Percentiles rank a stretch among this genome's conserved stretches.
Conservation (phyloP, 2,888 invertebrate species). For the Hypsopygia costalis region DNA sequence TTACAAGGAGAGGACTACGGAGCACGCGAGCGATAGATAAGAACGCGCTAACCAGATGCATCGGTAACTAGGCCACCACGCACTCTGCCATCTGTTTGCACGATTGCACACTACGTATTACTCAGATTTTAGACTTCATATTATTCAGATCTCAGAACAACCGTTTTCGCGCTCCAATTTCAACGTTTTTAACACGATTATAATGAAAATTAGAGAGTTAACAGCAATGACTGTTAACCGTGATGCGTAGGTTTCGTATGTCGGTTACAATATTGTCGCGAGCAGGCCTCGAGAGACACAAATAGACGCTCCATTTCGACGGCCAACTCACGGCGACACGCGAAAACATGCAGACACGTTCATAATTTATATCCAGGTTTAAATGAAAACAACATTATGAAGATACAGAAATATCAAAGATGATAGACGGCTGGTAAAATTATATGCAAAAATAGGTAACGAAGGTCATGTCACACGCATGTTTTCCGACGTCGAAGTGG, state of each 20-base stretch:
- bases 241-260: slow-evolving; percentile 55
- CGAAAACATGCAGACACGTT: slow-evolving; percentile 66
- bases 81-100: slow-evolving; percentile 60
- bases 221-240: slow-evolving; percentile 42
- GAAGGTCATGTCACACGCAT: neutral
- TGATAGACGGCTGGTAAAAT: slow-evolving; percentile 3
- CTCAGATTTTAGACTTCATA: neutral
- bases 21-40: slow-evolving; percentile 43
- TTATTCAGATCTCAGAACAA: too few relatives aligned
- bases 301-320: slow-evolving; percentile 77
- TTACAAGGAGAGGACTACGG: slow-evolving; percentile 24
- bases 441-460: neutral
- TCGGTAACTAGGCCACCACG: slow-evolving; percentile 63
- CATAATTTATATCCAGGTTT: slow-evolving; percentile 51
- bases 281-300: slow-evolving; percentile 73
- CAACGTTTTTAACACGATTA: slow-evolving; percentile 1
- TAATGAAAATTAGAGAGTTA: slow-evolving; percentile 6
- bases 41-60: slow-evolving; percentile 56
- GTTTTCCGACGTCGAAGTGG: neutral
- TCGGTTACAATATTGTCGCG: slow-evolving; percentile 70
- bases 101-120: slow-evolving; percentile 40
- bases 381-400: slow-evolving; percentile 27
- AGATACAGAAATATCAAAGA: slow-evolving; percentile 2
- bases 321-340: slow-evolving; percentile 66
- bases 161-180: slow-evolving; percentile 1